phyloP scores from a whole-genome alignment of 2,113 vertebrate species.

The Triplophysa tibetana region DNA sequence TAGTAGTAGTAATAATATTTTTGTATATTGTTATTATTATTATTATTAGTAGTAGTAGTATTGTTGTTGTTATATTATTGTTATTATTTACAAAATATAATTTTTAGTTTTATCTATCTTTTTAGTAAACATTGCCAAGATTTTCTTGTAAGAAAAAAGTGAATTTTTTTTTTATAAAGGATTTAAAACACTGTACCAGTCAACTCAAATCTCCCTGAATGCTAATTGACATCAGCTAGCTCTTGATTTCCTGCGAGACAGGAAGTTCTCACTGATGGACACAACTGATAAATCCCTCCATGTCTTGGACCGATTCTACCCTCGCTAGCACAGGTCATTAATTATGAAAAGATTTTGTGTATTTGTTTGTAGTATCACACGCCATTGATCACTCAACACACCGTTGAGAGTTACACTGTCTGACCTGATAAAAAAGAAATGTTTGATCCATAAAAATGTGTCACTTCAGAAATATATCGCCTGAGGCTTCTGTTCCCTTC shows the following conservation, averaged over 20 bases:
- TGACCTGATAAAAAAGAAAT: slow-evolving; percentile 40
- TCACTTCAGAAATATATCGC: slow-evolving; percentile 53
- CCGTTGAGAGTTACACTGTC: slow-evolving; percentile 35
- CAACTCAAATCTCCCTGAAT: slow-evolving; percentile 42
- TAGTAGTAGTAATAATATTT: too few species aligned
- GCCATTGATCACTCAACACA: slow-evolving; percentile 45
- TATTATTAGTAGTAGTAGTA: too few species aligned
- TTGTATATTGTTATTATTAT: too few species aligned
- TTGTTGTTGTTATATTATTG: too few species aligned
- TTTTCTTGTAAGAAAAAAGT: too few species aligned
- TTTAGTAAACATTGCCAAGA: too few species aligned
- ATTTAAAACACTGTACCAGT: background rate
- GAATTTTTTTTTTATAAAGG: too few species aligned
- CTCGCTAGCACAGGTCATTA: slow-evolving; percentile 45
- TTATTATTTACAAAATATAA: too few species aligned
- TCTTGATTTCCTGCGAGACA: slow-evolving; percentile 40
- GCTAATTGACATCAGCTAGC: slow-evolving; percentile 45
- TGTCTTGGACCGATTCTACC: slow-evolving; percentile 36
- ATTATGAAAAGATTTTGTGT: slow-evolving; percentile 51
- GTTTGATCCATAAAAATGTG: slow-evolving; percentile 47
- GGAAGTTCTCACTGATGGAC: slow-evolving; percentile 37
- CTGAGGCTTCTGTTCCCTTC: slow-evolving; percentile 48
- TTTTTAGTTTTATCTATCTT: too few species aligned
- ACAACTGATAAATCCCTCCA: slow-evolving; percentile 28
- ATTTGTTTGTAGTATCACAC: slow-evolving; percentile 52